Evolutionary conservation across 2,888 invertebrate genomes (phyloP), one percentile per base, ranked within the genome.

Genomic region (Bellardia pandia): DNA sequence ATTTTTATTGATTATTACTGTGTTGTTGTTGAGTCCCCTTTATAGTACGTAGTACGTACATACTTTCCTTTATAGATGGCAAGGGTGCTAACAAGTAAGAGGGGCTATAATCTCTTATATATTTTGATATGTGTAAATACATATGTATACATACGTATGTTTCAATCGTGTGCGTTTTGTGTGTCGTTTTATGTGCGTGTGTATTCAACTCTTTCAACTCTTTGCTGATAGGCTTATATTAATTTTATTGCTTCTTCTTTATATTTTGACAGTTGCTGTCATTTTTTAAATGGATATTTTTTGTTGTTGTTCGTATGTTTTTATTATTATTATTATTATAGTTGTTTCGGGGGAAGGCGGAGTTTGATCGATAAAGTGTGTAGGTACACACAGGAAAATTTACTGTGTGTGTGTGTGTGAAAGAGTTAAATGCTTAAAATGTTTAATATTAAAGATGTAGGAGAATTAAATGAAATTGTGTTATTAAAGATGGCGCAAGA

Each of bases 301-400:
- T 69, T 85, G 79, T 72, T 78, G 90, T 90, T 89, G 88, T 89
- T 80, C 89, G 80, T 83, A 88, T 88, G 30, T 51, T 53, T 9
- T 5, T 58, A 45, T 6, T 78, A 45, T 60, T 62, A 37, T 45
- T 86, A 71, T 56, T n/a, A 3, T 45, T 33, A 45, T 56, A 2
- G 7, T 60, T 51, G 37, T 66, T 81, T 78, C 72, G 48, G 42
- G 51, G 75, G 89, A 90, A 89, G 92, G 92, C 92, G 92, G 92
- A 91, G 92, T 92, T 92, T 92, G 91, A 92, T 92, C 92, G 91
- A 92, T 92, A 91, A 80, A 89, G 48, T 71, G 83, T 78, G 85
- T 76, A 68, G 13, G 2, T 2, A 64, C 42, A 69, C 16, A 69
- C 6, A 69, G 7, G 42, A 42, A 14, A 77, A 45, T 42, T 11